phyloP scores from a whole-genome alignment of 2,797 vertebrate genomes.

The Tarsius wallacei region DNA sequence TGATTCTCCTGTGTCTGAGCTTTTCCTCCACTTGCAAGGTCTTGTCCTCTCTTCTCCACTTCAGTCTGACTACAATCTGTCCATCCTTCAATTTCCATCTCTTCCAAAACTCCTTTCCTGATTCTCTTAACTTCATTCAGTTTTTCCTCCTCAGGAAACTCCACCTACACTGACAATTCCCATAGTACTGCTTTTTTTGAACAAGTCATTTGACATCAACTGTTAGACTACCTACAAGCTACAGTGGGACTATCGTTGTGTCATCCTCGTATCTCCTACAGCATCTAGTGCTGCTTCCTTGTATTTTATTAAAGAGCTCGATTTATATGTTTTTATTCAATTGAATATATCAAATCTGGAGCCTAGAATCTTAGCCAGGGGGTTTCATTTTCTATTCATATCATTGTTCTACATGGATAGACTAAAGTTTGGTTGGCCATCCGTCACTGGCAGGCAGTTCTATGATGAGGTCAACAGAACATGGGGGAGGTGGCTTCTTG shows the following conservation, averaged over 20 bases:
- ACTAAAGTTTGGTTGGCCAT: not conserved
- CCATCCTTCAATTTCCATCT: not conserved
- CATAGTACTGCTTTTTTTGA: not conserved
- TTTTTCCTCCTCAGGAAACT: not conserved
- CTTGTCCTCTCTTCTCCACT: not conserved
- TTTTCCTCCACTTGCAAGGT: not conserved
- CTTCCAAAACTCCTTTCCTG: not conserved
- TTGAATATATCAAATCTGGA: not conserved
- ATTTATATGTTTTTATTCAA: not conserved
- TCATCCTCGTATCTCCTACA: not conserved
- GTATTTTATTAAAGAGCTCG: not conserved
- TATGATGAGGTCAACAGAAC: constrained; percentile 37
- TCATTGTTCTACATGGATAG: not conserved
- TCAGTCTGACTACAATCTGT: not conserved
- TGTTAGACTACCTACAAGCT: not conserved
- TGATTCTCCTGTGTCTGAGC: no score
- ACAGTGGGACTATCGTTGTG: not conserved
- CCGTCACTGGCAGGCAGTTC: constrained; percentile 17
- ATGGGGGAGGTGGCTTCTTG: not conserved
- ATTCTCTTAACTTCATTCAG: not conserved
- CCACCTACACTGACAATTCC: not conserved
- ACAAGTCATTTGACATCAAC: not conserved
- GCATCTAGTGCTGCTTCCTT: not conserved
- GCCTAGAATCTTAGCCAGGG: not conserved
- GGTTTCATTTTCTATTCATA: not conserved